Percentiles rank a stretch among this genome's conserved stretches.
These are phyloP conservation scores for Aphelinus certus DNA, from an alignment of 1,140 invertebrate genomes.

Conservation along the genomic window DNA sequence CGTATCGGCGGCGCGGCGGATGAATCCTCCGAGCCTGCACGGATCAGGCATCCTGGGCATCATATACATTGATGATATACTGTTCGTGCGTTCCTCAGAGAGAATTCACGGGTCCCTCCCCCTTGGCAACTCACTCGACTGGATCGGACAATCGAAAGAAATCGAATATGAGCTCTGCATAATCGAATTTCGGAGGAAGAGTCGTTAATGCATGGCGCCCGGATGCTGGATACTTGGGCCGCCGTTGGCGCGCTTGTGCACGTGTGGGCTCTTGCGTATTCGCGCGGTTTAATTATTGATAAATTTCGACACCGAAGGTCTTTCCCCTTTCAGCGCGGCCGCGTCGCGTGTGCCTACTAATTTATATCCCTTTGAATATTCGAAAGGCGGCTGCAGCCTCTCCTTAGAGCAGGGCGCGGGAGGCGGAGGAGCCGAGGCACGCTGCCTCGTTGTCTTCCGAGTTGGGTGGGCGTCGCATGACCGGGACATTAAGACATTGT, in stretches of 20 bases:
- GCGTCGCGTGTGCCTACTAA: constrained; percentile 52
- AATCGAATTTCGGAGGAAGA: too few species aligned
- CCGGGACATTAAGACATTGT: constrained; percentile 68
- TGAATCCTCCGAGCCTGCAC: not conserved
- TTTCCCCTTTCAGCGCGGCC: constrained; percentile 42
- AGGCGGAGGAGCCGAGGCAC: not conserved
- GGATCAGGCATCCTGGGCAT: too few species aligned
- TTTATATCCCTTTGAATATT: constrained; percentile 63
- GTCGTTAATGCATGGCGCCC: too few species aligned
- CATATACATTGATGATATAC: not conserved
- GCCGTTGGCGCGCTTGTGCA: too few species aligned
- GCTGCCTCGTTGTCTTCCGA: constrained; percentile 51
- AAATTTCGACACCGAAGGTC: constrained; percentile 32
- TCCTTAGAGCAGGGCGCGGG: constrained; percentile 28
- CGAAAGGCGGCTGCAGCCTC: constrained; percentile 46
- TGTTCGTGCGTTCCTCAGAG: not conserved
- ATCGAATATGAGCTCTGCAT: too few species aligned
- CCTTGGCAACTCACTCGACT: too few species aligned
- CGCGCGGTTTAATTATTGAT: constrained; percentile 38
- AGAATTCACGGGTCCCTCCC: too few species aligned
- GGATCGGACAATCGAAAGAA: too few species aligned
- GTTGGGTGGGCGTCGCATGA: constrained; percentile 62
- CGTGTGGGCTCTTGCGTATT: constrained; percentile 4
- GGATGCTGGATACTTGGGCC: too few species aligned
- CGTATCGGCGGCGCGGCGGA: not conserved